Base-by-base conservation (phyloP, 2,888 invertebrate species). In the Rotaria macrura region DNA sequence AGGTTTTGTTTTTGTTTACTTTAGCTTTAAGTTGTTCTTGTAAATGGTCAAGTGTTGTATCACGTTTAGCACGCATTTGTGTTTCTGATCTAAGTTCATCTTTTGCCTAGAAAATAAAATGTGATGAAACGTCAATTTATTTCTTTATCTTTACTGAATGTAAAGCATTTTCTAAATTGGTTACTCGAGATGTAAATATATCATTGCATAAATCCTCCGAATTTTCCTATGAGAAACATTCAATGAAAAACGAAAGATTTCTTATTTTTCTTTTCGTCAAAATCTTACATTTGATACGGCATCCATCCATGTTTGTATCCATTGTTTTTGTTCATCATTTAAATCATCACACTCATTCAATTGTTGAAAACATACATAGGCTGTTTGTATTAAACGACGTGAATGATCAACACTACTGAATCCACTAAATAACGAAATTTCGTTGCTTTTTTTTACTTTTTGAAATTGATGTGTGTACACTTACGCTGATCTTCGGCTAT, bases 291-390 rank as follows among this genome's bases (percentile, higher is more conserved):
- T 79, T n/a, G 79, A 25, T 12, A 79, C 23, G 10, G 79, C 43
- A 79, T 79, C 43, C 79, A 79, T 40, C 79, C 79, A 79, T 43
- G 40, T 79, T 43, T 79, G 79, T 79, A 79, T 79, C 79, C 40
- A 79, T n/a, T 43, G 43, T n/a, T 79, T 79, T 43, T 79, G 79
- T 40, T 79, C 79, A 43, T 43, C n/a, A 43, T 2, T 43, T 43
- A 79, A 43, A 79, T 79, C 40, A n/a, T 79, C 43, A 43, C 79
- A 79, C 7, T 79, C 79, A 43, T 40, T 43, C n/a, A 79, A 43
- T 43, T 79, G 79, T 79, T 79, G 79, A 79, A 79, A 79, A 79
- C 79, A 79, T n/a, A 79, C 79, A 79, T 17, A 79, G 9, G 79
- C 79, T 79, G 79, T 79, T 79, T 79, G 79, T 25, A 79, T 79